Base-by-base conservation (phyloP, 2,888 invertebrate species). In the Panzeria rudis region DNA sequence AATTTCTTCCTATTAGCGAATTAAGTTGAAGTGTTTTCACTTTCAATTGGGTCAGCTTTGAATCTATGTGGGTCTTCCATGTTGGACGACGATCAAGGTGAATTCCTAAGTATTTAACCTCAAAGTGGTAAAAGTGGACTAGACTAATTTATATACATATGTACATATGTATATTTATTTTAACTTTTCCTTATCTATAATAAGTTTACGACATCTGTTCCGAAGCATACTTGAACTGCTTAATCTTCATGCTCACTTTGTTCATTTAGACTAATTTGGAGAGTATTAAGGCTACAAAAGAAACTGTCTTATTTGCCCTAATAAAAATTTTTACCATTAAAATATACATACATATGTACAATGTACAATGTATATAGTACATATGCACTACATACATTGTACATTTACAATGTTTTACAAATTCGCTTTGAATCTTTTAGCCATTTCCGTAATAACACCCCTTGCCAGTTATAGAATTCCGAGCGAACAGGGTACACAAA, bases 401-500 rank as follows among this genome's bases (percentile, higher is more conserved):
- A 9, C 35, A 41, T 15, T 2, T 38, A 38, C 8, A 41, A 52
- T 62, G n/a, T 41, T 11, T n/a, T 20, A 29, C 38, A 17, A 29
- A 44, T 47, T 23, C 32, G 6, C 32, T n/a, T 20, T 9, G 2
- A 15, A 20, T 15, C 9, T n/a, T 4, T 38, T 3, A 17, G 7
- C 15, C 56, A 25, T 38, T 7, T 3, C 50, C 20, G 6, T 50
- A 38, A 54, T 29, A 72, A 44, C 32, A 54, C 44, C 47, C 64
- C 64, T 56, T 66, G 72, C 72, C 80, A 66, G 73, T 80, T 80
- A 73, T 25, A 73, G 13, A 73, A 72, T 9, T 66, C 44, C 8
- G 35, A 66, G 29, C 1, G 15, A 56, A n/a, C 1, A 35, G 25
- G 44, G 44, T 32, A 17, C 29, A 52, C 4, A 25, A 47, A 47